Base-by-base conservation (phyloP, 2,113 vertebrate genomes). In the Vombatus ursinus region DNA sequence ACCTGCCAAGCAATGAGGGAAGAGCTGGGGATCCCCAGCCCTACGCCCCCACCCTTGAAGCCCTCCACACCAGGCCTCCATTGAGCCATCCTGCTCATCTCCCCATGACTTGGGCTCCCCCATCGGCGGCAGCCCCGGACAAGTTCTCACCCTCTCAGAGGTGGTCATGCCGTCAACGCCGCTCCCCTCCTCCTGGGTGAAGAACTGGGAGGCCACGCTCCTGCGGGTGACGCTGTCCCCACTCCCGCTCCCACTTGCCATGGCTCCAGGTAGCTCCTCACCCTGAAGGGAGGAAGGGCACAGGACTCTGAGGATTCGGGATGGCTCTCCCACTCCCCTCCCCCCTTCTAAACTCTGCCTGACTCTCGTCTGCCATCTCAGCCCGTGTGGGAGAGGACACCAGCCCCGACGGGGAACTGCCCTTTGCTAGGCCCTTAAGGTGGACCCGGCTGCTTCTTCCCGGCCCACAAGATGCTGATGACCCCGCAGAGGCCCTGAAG, bases 131-230 rank as follows among this genome's bases (percentile, higher is more conserved):
- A 16, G 50, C 8, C 26, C 3, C 5, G 12, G n/a, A 0, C 37
- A 37, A 68, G 57, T 2, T 14, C 95, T 95, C 92, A 99, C 99
- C 99, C 98, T 98, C 95, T 99, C 99, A 6, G 99, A 99, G 84
- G 99, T 99, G 92, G 99, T 99, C 98, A 99, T 99, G 90, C 97
- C 96, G 19, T 99, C 99, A 0, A 98, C 96, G 53, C 97, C 98
- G 0, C 96, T 93, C 0, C 98, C 98, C 61, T 98, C 99, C 50
- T 99, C 98, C 26, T 98, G 98, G 9, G 97, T 97, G 96, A 98
- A 98, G 93, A 98, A 98, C 98, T 99, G 99, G 0, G 98, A 98
- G 1, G 98, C 98, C 90, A 98, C 96, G 0, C 98, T 98, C 91
- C 98, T 97, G 89, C 98, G 98, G 22, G 98, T 96, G 92, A 97